A percentile compares a stretch with the other conserved stretches of the same genome.
Evolutionary conservation across 1,140 invertebrate genomes (phyloP).

Genomic region (Phthorimaea operculella): DNA sequence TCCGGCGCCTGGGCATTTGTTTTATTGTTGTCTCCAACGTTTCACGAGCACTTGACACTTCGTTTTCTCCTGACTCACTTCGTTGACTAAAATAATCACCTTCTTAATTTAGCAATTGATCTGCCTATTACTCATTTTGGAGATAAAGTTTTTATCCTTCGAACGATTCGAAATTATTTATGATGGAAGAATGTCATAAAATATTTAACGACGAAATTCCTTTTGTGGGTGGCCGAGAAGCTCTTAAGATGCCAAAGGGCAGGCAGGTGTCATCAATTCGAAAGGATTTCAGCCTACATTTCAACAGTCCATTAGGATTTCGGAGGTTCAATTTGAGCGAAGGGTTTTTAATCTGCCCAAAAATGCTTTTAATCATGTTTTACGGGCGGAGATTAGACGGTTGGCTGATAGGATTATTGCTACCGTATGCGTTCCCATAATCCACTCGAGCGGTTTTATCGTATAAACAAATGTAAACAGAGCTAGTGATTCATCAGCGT

Average conservation of each 20-base stretch:
- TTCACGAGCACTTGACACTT: constrained; percentile 25
- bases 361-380: neutral
- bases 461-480: too few relatives aligned
- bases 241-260: neutral
- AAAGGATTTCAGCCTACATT: neutral
- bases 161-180: too few relatives aligned
- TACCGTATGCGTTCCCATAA: too few relatives aligned
- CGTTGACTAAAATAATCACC: constrained; percentile 35
- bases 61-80: constrained; percentile 53
- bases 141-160: neutral
- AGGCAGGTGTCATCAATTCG: constrained; percentile 1
- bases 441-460: too few relatives aligned
- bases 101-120: neutral
- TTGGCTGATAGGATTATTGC: too few relatives aligned
- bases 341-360: neutral
- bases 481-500: neutral
- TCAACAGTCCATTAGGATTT: neutral
- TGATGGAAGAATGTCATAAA: neutral
- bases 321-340: neutral
- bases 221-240: constrained; percentile 2
- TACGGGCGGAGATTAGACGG: neutral
- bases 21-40: constrained; percentile 45
- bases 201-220: constrained; percentile 1
- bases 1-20: constrained; percentile 49
- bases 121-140: neutral